These are phyloP conservation scores for Silvanus unidentatus DNA, from an alignment of 2,888 invertebrate genomes.

Conservation along the genomic window DNA sequence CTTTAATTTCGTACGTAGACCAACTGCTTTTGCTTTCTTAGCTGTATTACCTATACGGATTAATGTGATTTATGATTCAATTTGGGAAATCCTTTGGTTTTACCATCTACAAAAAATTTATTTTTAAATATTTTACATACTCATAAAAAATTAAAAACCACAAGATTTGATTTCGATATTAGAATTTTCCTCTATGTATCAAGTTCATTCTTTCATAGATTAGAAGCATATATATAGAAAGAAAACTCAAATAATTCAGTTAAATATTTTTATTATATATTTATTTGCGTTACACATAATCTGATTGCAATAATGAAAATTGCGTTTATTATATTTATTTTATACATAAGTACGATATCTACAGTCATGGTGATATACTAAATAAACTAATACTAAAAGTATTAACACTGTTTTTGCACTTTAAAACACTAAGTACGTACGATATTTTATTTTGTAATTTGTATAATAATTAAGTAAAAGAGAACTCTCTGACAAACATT, in stretches of 20 bases:
- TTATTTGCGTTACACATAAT: conserved; percentile 40
- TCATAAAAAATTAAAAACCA: too few relatives aligned
- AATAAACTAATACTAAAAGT: conserved; percentile 6
- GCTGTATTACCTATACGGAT: too few relatives aligned
- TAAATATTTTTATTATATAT: conserved; percentile 35
- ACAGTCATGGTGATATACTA: conserved; percentile 28
- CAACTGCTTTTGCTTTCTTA: too few relatives aligned
- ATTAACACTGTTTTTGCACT: conserved; percentile 26
- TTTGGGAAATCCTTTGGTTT: too few relatives aligned
- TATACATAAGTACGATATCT: conserved; percentile 41
- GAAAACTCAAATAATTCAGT: conserved; percentile 6
- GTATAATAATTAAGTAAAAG: neutral
- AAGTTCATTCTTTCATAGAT: too few relatives aligned
- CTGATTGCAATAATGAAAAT: conserved; percentile 40
- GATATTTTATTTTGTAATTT: conserved; percentile 1
- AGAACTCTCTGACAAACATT: too few relatives aligned
- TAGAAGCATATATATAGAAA: neutral
- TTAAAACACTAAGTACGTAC: conserved; percentile 22
- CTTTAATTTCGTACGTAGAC: too few relatives aligned
- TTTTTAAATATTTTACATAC: too few relatives aligned
- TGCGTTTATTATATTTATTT: conserved; percentile 30
- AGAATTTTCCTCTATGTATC: too few relatives aligned
- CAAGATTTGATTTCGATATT: too few relatives aligned
- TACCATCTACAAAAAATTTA: too few relatives aligned
- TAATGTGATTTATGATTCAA: too few relatives aligned